Conservation (phyloP, 2,113 vertebrate species). For the Syngnathus floridae region DNA sequence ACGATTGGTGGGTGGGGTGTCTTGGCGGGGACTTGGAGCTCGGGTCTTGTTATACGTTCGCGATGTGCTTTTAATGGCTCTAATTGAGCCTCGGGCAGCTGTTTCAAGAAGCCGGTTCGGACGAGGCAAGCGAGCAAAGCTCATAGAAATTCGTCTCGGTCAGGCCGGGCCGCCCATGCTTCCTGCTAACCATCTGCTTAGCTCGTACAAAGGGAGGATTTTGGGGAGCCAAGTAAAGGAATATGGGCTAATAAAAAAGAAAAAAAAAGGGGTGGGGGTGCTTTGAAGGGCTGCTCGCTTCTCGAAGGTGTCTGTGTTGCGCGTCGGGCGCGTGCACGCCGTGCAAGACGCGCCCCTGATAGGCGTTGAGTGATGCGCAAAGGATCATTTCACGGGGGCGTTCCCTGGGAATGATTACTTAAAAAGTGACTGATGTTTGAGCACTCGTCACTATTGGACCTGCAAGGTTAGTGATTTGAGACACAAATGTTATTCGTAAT, state of each 20-base stretch:
- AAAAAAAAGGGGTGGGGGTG: slow-evolving; percentile 32
- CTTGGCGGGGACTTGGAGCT: background rate
- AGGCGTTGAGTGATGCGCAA: slow-evolving; percentile 29
- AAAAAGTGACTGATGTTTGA: slow-evolving; percentile 34
- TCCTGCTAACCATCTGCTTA: slow-evolving; percentile 99
- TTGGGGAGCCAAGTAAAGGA: slow-evolving; percentile 68
- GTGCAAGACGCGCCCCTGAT: slow-evolving; percentile 45
- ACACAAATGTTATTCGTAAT: background rate
- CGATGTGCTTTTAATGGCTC: slow-evolving; percentile 95
- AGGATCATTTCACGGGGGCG: slow-evolving; percentile 71
- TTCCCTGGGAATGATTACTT: slow-evolving; percentile 58
- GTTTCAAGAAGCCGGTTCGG: slow-evolving; percentile 82
- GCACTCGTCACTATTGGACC: slow-evolving; percentile 16
- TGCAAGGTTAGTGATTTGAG: slow-evolving; percentile 3
- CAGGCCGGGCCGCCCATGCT: slow-evolving; percentile 87
- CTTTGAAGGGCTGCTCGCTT: slow-evolving; percentile 74
- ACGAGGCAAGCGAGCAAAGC: slow-evolving; percentile 93
- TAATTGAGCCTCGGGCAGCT: slow-evolving; percentile 91
- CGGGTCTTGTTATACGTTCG: slow-evolving; percentile 76
- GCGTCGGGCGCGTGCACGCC: slow-evolving; percentile 19
- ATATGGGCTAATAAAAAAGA: slow-evolving; percentile 63
- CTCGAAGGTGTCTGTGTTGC: slow-evolving; percentile 66
- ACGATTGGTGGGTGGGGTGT: background rate
- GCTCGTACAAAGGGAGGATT: slow-evolving; percentile 95
- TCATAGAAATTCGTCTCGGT: slow-evolving; percentile 99